A percentile compares a stretch with the other conserved stretches of the same genome.
Conservation (phyloP, 2,113 vertebrate genomes). For the Mus spicilegus region DNA sequence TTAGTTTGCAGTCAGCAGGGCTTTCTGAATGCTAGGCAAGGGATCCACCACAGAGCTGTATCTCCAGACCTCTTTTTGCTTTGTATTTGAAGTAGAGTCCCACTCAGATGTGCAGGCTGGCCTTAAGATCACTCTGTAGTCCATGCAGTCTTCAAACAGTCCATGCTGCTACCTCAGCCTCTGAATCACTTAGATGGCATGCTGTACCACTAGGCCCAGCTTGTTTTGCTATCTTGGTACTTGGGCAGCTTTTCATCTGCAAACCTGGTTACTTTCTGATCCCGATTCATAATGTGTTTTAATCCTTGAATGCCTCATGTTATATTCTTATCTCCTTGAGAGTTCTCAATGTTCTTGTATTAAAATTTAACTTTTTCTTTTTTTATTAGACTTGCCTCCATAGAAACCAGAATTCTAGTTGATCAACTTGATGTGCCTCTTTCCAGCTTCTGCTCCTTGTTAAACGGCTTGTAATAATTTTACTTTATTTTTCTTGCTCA, state of each 20-base stretch:
- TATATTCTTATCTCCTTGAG: not conserved
- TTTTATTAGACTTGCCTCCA: slow-evolving; percentile 10
- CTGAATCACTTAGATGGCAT: not conserved
- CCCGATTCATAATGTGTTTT: not conserved
- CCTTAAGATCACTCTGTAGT: not conserved
- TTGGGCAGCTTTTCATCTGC: slow-evolving; percentile 23
- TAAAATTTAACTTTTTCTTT: slow-evolving; percentile 34
- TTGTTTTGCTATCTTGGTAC: slow-evolving; percentile 13
- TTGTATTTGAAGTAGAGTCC: not conserved
- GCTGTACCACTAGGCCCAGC: not conserved
- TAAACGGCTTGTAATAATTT: not conserved
- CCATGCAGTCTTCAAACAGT: not conserved
- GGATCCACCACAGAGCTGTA: no score
- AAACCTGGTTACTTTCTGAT: slow-evolving; percentile 43
- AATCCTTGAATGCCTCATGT: not conserved
- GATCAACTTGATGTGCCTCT: not conserved
- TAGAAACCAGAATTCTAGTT: not conserved
- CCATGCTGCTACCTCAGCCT: not conserved
- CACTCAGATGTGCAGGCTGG: not conserved
- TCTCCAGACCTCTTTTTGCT: not conserved
- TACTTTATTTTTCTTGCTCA: not conserved
- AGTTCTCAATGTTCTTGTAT: not conserved
- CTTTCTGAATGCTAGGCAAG: not conserved
- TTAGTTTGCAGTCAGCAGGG: not conserved
- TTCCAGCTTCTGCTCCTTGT: not conserved